Percentiles rank a stretch among this genome's conserved stretches.
These are phyloP conservation scores for Philaenus spumarius DNA, from an alignment of 1,140 invertebrate species.

Conservation along the genomic window DNA sequence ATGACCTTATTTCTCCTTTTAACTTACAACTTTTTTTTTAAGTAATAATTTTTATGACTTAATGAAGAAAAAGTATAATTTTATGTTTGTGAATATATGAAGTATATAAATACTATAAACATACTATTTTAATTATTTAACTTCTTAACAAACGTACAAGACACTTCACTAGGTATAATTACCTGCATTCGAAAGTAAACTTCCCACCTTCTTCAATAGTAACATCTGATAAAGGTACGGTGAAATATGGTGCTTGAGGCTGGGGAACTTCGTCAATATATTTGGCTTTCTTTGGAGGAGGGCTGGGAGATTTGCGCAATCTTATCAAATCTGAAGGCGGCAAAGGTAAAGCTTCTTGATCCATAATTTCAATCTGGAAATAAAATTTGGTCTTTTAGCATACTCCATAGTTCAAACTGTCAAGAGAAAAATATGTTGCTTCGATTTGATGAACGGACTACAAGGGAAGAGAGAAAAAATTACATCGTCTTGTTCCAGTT, in stretches of 20 bases:
- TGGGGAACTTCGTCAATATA: slow-evolving; percentile 29
- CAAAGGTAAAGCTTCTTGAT: slow-evolving; percentile 10
- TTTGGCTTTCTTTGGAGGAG: slow-evolving; percentile 32
- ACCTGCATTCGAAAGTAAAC: slow-evolving; percentile 56
- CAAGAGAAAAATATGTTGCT: neutral
- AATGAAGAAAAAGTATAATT: no score
- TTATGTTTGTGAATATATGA: no score
- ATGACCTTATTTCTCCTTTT: no score
- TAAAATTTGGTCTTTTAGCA: slow-evolving; percentile 1
- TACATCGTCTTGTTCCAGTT: no score
- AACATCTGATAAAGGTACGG: slow-evolving; percentile 56
- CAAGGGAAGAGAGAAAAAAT: neutral
- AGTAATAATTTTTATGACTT: no score
- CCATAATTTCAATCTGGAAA: neutral
- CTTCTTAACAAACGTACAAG: no score
- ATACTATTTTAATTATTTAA: no score
- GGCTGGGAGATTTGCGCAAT: slow-evolving; percentile 24
- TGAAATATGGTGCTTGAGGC: slow-evolving; percentile 47
- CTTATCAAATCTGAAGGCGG: slow-evolving; percentile 5
- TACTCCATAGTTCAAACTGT: neutral
- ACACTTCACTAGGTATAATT: no score
- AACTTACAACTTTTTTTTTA: no score
- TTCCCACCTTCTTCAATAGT: slow-evolving; percentile 66
- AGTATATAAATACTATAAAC: no score
- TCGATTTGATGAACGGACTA: neutral